Percentiles rank a stretch among this genome's conserved stretches.
Conservation (phyloP, 2,888 invertebrate species). For the Tricholauxania praeusta region DNA sequence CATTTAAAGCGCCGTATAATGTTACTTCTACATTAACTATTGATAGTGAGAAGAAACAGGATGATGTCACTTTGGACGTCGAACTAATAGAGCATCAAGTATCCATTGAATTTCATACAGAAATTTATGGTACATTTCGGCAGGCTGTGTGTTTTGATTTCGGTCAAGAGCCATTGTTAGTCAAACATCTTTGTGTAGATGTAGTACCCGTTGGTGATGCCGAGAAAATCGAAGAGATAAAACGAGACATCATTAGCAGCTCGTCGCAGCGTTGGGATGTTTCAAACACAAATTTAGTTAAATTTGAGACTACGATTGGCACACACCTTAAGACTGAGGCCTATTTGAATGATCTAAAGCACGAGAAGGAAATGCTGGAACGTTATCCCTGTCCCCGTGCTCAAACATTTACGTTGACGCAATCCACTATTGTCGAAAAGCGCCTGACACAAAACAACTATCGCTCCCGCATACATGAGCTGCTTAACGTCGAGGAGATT, state of each 20-base stretch:
- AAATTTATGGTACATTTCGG: constrained; percentile 82
- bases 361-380: constrained; percentile 71
- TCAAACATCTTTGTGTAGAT: constrained; percentile 80
- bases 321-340: constrained; percentile 69
- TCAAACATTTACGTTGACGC: constrained; percentile 76
- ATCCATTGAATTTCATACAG: constrained; percentile 74
- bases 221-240: constrained; percentile 75
- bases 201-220: constrained; percentile 78
- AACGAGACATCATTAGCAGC: constrained; percentile 74
- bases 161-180: constrained; percentile 74
- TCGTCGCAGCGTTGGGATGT: constrained; percentile 75
- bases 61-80: constrained; percentile 11
- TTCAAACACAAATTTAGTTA: constrained; percentile 70
- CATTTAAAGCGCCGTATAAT: constrained; percentile 45
- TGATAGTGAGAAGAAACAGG: constrained; percentile 35
- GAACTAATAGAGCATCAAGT: constrained; percentile 67
- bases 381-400: constrained; percentile 77
- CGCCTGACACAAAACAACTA: constrained; percentile 78
- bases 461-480: constrained; percentile 78
- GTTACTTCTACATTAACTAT: constrained; percentile 35
- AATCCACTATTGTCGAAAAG: constrained; percentile 75
- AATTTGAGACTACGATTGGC: constrained; percentile 72
- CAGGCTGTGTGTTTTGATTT: constrained; percentile 84
- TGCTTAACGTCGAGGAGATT: constrained; percentile 83
- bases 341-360: constrained; percentile 67